These are phyloP conservation scores for Cremastobaeus sp. DNA, from an alignment of 2,888 invertebrate species.

Conservation along the genomic window DNA sequence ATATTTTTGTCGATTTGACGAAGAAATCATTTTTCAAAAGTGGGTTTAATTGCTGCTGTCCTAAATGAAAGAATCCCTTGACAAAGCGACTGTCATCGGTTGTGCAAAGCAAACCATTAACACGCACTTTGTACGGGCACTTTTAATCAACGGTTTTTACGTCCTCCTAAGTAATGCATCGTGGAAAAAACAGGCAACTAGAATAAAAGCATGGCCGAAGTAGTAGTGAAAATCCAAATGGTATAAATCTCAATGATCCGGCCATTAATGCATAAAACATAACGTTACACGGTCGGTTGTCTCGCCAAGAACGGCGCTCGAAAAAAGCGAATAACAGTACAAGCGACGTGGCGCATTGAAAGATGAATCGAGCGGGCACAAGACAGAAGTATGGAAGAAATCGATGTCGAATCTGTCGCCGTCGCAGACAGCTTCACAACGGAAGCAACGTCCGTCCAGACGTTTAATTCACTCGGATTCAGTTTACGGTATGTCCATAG, in stretches of 20 bases:
- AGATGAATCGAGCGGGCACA: no score
- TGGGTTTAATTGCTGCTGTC: no score
- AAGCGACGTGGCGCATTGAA: constrained; percentile 36
- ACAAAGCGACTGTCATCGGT: no score
- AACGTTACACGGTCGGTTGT: constrained; percentile 21
- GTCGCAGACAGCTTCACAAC: constrained; percentile 12
- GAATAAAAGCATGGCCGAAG: no score
- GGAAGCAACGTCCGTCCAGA: constrained; percentile 40
- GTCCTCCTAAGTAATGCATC: no score
- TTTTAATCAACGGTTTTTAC: no score
- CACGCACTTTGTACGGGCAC: no score
- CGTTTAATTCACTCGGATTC: constrained; percentile 42
- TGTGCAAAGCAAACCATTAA: no score
- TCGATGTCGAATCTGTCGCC: constrained; percentile 47
- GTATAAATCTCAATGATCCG: constrained; percentile 12
- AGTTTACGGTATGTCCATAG: constrained; percentile 54
- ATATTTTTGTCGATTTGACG: no score
- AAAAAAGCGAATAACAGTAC: constrained; percentile 42
- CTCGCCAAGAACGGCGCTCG: constrained; percentile 1
- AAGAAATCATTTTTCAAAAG: no score
- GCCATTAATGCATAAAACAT: constrained; percentile 43
- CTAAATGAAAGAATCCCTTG: no score
- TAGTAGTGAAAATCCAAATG: constrained; percentile 8
- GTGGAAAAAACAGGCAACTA: neutral
- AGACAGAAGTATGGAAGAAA: no score